A percentile compares a stretch with the other conserved stretches of the same genome.
These are phyloP conservation scores for Lophotriccus pileatus DNA, from an alignment of 2,797 vertebrate species.

Conservation along the genomic window DNA sequence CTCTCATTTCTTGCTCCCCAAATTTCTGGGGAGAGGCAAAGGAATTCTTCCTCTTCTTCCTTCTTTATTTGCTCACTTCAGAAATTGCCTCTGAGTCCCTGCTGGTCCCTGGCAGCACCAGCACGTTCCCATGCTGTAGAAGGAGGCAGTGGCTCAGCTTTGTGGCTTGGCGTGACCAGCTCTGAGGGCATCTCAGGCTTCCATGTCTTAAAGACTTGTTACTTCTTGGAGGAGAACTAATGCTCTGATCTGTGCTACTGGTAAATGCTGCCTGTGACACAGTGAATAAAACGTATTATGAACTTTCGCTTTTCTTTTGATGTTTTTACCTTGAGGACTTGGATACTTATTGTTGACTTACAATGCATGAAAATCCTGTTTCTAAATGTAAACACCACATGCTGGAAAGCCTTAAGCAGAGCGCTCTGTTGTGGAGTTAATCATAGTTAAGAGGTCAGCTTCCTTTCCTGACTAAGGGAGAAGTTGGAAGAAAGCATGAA, in stretches of 20 bases:
- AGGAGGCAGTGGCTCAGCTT: background rate
- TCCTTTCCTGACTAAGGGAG: background rate
- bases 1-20: background rate
- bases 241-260: background rate
- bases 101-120: background rate
- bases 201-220: background rate
- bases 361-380: background rate
- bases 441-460: background rate
- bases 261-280: background rate
- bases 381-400: background rate
- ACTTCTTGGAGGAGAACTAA: background rate
- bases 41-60: background rate
- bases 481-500: background rate
- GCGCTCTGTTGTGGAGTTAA: background rate
- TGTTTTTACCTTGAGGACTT: background rate
- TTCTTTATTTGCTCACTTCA: background rate
- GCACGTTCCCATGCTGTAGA: background rate
- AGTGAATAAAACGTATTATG: background rate
- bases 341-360: background rate
- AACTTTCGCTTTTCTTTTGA: background rate
- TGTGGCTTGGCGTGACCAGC: background rate
- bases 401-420: background rate
- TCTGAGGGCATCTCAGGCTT: background rate
- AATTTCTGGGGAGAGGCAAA: background rate
- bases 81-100: background rate